Conservation (phyloP, 2,888 invertebrate species). For the Sinopyrophorus schimmeli region DNA sequence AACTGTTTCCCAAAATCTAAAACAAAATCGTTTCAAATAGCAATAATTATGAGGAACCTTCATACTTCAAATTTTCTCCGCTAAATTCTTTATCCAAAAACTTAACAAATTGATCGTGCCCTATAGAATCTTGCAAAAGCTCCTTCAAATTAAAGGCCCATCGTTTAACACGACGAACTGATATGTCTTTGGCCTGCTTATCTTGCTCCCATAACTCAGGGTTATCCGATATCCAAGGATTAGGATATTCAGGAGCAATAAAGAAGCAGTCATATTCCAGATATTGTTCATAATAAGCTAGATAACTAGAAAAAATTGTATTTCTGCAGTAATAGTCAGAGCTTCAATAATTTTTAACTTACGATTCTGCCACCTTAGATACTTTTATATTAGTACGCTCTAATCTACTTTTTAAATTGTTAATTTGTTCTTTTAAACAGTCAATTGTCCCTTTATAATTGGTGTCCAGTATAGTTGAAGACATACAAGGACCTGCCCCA, state of each 20-base stretch:
- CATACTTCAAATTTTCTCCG: slow-evolving; percentile 97
- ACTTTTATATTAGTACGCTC: slow-evolving; percentile 88
- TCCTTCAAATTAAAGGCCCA: slow-evolving; percentile 98
- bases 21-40: slow-evolving; percentile 5
- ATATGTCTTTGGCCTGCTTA: slow-evolving; percentile 89
- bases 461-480: slow-evolving; percentile 58
- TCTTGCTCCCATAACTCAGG: slow-evolving; percentile 98
- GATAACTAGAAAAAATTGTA: slow-evolving; percentile 76
- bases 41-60: slow-evolving; percentile 46
- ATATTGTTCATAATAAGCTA: slow-evolving; percentile 94
- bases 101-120: slow-evolving; percentile 92
- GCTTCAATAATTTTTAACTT: slow-evolving; percentile 52
- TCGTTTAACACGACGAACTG: slow-evolving; percentile 88
- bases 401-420: slow-evolving; percentile 73
- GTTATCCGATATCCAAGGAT: slow-evolving; percentile 96
- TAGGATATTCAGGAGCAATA: slow-evolving; percentile 88
- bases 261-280: slow-evolving; percentile 95
- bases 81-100: slow-evolving; percentile 99
- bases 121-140: slow-evolving; percentile 90
- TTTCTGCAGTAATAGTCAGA: too few relatives aligned
- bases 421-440: slow-evolving; percentile 68
- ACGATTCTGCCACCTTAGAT: slow-evolving; percentile 94
- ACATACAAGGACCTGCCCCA: slow-evolving; percentile 59
- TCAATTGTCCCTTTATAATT: slow-evolving; percentile 49
- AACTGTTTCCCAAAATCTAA: slow-evolving; percentile 93